Percentiles rank a stretch among this genome's conserved stretches.
These are phyloP conservation scores for Magallana ariakensis DNA, from an alignment of 1,140 invertebrate species.

Conservation along the genomic window DNA sequence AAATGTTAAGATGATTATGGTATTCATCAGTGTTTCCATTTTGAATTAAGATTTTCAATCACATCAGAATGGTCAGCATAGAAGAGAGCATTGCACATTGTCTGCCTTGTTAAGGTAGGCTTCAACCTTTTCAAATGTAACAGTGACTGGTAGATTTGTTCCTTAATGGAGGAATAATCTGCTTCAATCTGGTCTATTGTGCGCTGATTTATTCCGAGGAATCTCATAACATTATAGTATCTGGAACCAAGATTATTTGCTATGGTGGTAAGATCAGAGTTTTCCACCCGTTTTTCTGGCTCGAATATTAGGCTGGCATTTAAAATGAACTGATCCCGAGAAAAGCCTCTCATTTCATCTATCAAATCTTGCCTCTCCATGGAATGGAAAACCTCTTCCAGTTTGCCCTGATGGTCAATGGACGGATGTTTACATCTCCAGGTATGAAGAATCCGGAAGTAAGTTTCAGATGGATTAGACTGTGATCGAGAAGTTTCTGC, in stretches of 20 bases:
- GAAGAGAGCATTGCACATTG: neutral
- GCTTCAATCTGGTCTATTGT: neutral
- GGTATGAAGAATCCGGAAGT: neutral
- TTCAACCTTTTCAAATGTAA: neutral
- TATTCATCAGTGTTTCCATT: neutral
- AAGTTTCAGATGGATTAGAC: neutral
- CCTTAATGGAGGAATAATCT: neutral
- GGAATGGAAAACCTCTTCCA: neutral
- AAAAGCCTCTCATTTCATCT: neutral
- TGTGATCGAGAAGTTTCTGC: neutral
- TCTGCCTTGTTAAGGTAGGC: neutral
- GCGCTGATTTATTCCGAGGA: neutral
- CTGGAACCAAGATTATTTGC: neutral
- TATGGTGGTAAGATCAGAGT: neutral
- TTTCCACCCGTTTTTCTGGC: neutral
- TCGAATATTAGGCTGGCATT: neutral
- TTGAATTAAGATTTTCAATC: neutral
- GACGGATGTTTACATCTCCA: neutral
- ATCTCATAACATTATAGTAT: neutral
- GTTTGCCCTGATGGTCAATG: neutral
- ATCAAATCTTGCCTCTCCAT: slow-evolving; percentile 8
- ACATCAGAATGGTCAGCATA: neutral
- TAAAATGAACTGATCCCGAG: neutral
- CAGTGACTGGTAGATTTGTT: neutral
- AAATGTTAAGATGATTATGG: too few relatives aligned